phyloP scores from a whole-genome alignment of 2,113 vertebrate species.

The Gallinago paraguaiae region DNA sequence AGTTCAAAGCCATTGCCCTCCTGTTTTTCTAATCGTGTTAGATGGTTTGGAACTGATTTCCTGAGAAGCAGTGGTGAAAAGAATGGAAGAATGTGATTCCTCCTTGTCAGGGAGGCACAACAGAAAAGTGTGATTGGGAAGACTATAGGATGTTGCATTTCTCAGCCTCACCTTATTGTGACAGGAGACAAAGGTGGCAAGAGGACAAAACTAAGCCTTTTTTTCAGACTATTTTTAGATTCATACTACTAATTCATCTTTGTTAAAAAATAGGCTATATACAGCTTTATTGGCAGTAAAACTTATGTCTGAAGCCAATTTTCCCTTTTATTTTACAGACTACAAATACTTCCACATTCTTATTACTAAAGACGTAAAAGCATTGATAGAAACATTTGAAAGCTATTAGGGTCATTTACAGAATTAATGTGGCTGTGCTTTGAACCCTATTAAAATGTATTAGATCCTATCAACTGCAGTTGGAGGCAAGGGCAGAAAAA shows the following conservation, averaged over 20 bases:
- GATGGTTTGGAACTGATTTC: background rate
- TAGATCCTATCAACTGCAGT: background rate
- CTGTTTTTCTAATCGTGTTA: background rate
- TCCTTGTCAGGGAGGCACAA: background rate
- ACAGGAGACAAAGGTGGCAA: conserved; percentile 12
- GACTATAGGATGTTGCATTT: background rate
- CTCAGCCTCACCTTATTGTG: background rate
- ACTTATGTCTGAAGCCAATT: conserved; percentile 42
- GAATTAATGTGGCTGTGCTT: conserved; percentile 45
- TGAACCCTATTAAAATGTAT: conserved; percentile 54
- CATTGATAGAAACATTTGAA: conserved; percentile 62
- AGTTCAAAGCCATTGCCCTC: background rate
- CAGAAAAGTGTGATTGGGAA: background rate
- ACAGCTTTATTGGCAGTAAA: conserved; percentile 51
- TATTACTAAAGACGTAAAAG: conserved; percentile 41
- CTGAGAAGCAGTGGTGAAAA: background rate
- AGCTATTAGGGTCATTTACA: conserved; percentile 50
- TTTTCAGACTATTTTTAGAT: conserved; percentile 10
- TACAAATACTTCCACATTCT: conserved; percentile 59
- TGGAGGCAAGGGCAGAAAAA: conserved; percentile 4
- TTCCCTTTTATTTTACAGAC: conserved; percentile 63
- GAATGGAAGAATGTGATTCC: background rate
- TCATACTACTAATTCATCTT: background rate
- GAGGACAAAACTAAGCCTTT: background rate
- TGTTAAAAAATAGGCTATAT: conserved; percentile 21